These are phyloP conservation scores for Notothenia rossii DNA, from an alignment of 2,113 vertebrate species.

Conservation along the genomic window DNA sequence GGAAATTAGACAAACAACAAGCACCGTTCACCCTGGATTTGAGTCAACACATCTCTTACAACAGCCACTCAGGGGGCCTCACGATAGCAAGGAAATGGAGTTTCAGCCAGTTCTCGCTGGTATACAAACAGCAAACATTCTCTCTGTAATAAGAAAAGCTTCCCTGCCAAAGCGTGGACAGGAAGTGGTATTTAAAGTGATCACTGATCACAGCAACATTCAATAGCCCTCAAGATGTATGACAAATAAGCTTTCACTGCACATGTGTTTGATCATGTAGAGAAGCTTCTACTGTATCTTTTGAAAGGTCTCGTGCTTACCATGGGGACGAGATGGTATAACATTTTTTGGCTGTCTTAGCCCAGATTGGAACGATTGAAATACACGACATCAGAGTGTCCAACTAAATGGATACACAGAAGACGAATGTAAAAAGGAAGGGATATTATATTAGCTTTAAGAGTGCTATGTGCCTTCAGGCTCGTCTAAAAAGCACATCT, in stretches of 20 bases:
- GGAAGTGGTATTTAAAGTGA: constrained; percentile 38
- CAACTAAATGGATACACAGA: constrained; percentile 1
- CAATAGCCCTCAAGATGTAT: constrained; percentile 5
- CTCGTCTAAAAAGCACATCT: constrained; percentile 16
- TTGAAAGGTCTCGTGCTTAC: constrained; percentile 3
- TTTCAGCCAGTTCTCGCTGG: constrained; percentile 53
- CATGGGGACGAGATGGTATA: background rate
- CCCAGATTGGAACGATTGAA: background rate
- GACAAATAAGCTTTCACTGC: constrained; percentile 10
- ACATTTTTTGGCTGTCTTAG: constrained; percentile 7
- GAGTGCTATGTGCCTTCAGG: constrained; percentile 1
- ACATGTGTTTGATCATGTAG: background rate
- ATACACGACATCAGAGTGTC: constrained; percentile 6
- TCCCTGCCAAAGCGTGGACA: constrained; percentile 42
- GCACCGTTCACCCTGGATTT: constrained; percentile 53
- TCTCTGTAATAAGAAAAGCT: constrained; percentile 57
- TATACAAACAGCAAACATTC: constrained; percentile 68
- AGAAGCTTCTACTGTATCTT: background rate
- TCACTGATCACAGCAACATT: constrained; percentile 35
- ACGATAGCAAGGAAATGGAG: constrained; percentile 44
- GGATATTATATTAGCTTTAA: background rate
- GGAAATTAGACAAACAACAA: constrained; percentile 65
- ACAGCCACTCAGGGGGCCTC: constrained; percentile 24
- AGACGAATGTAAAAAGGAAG: background rate
- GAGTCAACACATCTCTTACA: constrained; percentile 62